These are phyloP conservation scores for Hucho hucho DNA, from an alignment of 2,113 vertebrate species.

Conservation along the genomic window DNA sequence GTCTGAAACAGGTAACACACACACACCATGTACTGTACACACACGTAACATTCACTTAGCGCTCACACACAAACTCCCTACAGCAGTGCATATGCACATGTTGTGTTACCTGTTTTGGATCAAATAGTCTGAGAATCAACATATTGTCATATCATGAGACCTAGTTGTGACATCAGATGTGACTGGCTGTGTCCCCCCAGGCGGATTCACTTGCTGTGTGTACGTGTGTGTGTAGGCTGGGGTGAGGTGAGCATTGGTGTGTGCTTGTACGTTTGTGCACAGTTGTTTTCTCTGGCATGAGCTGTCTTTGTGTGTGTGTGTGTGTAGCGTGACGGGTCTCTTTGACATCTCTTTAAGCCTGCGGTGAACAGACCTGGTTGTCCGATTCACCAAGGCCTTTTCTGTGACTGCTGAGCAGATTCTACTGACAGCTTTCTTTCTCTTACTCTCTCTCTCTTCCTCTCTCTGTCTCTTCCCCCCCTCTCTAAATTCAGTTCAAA, in stretches of 20 bases:
- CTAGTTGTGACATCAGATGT: no score
- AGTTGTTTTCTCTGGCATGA: no score
- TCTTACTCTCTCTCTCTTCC: no score
- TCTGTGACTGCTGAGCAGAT: background rate
- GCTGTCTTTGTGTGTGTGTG: background rate
- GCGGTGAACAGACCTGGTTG: background rate
- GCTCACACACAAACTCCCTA: no score
- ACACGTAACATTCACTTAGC: no score
- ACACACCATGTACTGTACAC: background rate
- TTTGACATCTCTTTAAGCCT: background rate
- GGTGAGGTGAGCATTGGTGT: slow-evolving; percentile 91
- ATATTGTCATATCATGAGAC: no score
- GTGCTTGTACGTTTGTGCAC: slow-evolving; percentile 11
- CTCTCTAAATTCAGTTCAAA: no score
- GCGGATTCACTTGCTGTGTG: slow-evolving; percentile 53
- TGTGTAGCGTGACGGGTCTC: background rate
- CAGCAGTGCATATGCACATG: no score
- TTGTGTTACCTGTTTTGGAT: no score
- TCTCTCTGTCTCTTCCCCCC: no score
- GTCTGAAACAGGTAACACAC: slow-evolving; percentile 83
- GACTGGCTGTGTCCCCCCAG: slow-evolving; percentile 62
- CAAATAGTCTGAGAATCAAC: no score
- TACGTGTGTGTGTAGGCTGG: slow-evolving; percentile 70
- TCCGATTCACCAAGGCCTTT: background rate
- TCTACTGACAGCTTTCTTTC: background rate